Evolutionary conservation across 2,797 vertebrate species (phyloP).

Genomic region (Cossypha niveicapilla): DNA sequence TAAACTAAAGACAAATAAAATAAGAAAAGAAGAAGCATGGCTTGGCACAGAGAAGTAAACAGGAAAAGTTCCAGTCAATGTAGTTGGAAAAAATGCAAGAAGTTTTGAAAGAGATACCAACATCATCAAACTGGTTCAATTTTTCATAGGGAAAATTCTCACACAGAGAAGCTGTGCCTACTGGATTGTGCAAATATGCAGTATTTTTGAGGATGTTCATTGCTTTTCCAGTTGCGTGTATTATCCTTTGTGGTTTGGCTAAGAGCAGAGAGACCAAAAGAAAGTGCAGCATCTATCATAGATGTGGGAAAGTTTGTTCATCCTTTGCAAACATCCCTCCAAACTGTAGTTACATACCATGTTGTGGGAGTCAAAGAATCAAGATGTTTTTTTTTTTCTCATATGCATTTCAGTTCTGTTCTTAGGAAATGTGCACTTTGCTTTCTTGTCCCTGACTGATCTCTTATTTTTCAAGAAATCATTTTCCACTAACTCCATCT

Average conservation of each 20-base stretch:
- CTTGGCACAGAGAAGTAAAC: not conserved
- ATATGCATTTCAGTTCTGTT: not conserved
- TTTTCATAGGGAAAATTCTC: constrained; percentile 17
- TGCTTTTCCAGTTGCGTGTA: constrained; percentile 43
- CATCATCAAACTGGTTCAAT: not conserved
- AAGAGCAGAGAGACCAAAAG: not conserved
- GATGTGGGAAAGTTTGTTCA: constrained; percentile 51
- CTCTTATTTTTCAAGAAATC: not conserved
- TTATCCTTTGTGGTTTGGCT: constrained; percentile 54
- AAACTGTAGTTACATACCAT: not conserved
- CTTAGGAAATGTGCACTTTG: not conserved
- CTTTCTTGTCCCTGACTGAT: not conserved
- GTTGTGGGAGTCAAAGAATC: not conserved
- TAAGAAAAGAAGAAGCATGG: not conserved
- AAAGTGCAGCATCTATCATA: not conserved
- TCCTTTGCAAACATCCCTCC: not conserved
- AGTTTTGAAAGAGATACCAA: not conserved
- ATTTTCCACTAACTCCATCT: not conserved
- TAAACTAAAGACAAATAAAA: not conserved
- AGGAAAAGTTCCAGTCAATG: not conserved
- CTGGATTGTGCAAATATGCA: not conserved
- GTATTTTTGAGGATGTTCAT: constrained; percentile 6
- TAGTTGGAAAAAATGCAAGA: not conserved
- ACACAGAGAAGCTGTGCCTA: not conserved
- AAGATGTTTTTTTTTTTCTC: not conserved